Evolutionary conservation across 2,113 vertebrate genomes (phyloP).

Genomic region (Platysternon megacephalum): DNA sequence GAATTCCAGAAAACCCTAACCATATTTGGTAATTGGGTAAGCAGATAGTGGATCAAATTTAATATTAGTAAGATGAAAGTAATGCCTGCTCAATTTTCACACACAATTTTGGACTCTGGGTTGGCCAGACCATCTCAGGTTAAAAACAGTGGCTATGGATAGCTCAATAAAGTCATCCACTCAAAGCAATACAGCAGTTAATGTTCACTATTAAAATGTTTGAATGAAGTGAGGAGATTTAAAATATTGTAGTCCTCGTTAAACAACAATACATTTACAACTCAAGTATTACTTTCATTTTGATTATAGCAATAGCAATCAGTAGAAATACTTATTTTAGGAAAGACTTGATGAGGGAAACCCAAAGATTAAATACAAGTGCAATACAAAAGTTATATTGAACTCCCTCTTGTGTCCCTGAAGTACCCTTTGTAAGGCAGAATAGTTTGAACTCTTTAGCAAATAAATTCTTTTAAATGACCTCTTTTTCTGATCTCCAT

Average conservation of each 20-base stretch:
- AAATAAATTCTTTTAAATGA: neutral
- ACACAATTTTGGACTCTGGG: no score
- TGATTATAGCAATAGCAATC: neutral
- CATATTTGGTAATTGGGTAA: neutral
- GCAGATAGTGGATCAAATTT: neutral
- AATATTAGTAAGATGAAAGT: neutral
- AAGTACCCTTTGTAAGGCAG: neutral
- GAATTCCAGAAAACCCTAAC: neutral
- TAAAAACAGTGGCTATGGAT: neutral
- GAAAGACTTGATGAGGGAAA: neutral
- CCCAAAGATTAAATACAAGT: neutral
- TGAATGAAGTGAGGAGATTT: slow-evolving; percentile 12
- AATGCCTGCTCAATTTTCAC: neutral
- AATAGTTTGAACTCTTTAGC: neutral
- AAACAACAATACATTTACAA: slow-evolving; percentile 11
- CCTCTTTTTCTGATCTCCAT: neutral
- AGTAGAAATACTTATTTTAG: slow-evolving; percentile 13
- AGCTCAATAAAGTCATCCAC: neutral
- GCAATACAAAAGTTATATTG: neutral
- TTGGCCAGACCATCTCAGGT: neutral
- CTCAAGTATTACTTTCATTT: neutral
- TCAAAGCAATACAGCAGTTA: neutral
- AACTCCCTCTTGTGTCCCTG: neutral
- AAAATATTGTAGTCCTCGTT: neutral
- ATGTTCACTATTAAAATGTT: neutral